Evolutionary conservation across 2,888 invertebrate species (phyloP).

Genomic region (Hydropsyche betteni): DNA sequence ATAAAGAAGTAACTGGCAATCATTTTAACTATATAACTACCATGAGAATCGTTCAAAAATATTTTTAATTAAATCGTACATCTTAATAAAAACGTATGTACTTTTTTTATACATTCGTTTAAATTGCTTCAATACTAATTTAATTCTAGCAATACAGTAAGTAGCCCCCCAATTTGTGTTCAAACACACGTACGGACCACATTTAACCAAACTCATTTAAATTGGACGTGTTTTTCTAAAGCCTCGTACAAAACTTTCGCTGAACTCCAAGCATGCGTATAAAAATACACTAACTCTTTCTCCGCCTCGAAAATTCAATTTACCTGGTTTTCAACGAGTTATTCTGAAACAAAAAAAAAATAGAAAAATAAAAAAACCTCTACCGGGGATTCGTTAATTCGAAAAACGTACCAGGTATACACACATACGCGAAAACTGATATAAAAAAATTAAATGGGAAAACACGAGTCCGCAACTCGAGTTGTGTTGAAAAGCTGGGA

Average conservation of each 20-base stretch:
- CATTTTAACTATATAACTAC: no score
- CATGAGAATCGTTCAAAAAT: no score
- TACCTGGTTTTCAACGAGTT: slow-evolving; percentile 3
- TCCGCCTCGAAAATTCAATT: background rate
- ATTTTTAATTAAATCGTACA: no score
- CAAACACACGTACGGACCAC: no score
- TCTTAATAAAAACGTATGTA: no score
- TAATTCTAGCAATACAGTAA: no score
- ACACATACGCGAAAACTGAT: no score
- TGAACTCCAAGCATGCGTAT: slow-evolving; percentile 2
- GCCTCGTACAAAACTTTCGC: background rate
- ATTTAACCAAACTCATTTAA: slow-evolving; percentile 3
- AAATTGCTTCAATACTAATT: no score
- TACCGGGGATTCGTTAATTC: slow-evolving; percentile 14
- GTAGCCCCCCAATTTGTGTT: no score
- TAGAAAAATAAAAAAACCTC: background rate
- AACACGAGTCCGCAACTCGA: background rate
- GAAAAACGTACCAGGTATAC: background rate
- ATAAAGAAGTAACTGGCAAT: no score
- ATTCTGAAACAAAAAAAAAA: no score
- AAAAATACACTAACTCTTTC: slow-evolving; percentile 8
- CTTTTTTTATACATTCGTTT: no score
- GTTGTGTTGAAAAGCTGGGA: background rate
- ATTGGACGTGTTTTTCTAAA: slow-evolving; percentile 8
- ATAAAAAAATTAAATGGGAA: background rate